Evolutionary conservation across 2,888 invertebrate genomes (phyloP), one percentile per base, ranked within the genome.

Genomic region (Agrochola macilenta): DNA sequence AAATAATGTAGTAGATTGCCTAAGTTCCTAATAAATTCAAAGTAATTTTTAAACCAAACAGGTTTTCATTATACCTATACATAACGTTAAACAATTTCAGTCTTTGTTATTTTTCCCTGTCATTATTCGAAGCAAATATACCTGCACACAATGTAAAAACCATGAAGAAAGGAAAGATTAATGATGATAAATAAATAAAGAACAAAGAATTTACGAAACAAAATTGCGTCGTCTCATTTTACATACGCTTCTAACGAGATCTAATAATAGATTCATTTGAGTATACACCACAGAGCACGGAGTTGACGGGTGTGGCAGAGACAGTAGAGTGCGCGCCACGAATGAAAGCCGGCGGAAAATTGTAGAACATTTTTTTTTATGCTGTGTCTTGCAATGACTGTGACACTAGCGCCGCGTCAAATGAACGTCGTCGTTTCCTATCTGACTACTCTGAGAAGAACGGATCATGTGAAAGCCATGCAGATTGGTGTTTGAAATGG

Each of bases 171-270:
- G 49, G 39, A 57, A 81, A 81, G 69, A 70, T 64, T 69, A 77
- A 80, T 68, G 63, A 83, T 57, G 30, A 63, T 58, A 78, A 73
- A 79, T 72, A 77, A 73, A 74, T 69, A 78, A 69, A 76, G 63
- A 78, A 81, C 58, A 71, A 70, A 73, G 75, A 76, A 73, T 74
- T 39, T 60, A 57, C 43, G 54, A 46, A 69, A 81, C 61, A 46
- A 86, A 83, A 73, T 83, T 77, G 61, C 63, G 49, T 71, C 60
- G 43, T 60, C 79, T 72, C 71, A 75, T 82, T 77, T 76, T 73
- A 83, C 86, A 83, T 78, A 81, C 83, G 70, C 39, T 54, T 58
- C 52, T 73, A 79, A 84, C 80, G 71, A 86, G 71, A 69, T 82
- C 73, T 74, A 76, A 82, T 78, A 85, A 71, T 75, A 84, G 73